These are phyloP conservation scores for Lophotis ruficrista DNA, from an alignment of 2,113 vertebrate species.

Conservation along the genomic window DNA sequence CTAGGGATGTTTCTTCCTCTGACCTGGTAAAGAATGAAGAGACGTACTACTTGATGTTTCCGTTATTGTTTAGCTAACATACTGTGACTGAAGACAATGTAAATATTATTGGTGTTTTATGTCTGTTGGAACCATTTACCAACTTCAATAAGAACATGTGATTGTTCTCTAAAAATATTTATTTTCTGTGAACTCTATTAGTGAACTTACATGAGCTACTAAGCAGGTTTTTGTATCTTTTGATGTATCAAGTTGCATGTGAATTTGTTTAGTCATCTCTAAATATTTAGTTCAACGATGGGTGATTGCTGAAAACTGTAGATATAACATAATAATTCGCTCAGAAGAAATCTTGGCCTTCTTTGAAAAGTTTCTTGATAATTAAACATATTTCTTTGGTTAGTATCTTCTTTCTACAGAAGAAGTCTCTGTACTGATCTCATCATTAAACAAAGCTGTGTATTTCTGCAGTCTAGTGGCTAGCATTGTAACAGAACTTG, in stretches of 20 bases:
- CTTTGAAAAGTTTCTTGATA: background rate
- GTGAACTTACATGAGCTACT: background rate
- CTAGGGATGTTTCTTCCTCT: background rate
- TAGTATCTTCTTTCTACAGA: background rate
- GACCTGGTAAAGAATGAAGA: background rate
- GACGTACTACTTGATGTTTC: background rate
- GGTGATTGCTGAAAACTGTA: background rate
- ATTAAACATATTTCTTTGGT: background rate
- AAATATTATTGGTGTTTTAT: background rate
- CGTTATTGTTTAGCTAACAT: background rate
- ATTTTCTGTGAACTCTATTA: background rate
- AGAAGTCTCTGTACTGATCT: background rate
- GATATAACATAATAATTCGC: background rate
- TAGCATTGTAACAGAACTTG: background rate
- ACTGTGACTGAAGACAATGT: background rate
- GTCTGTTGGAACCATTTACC: background rate
- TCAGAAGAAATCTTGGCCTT: background rate
- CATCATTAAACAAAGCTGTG: background rate
- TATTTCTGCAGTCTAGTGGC: background rate
- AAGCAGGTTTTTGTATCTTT: background rate
- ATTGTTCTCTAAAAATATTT: background rate
- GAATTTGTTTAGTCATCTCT: background rate
- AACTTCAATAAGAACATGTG: background rate
- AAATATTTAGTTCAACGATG: background rate
- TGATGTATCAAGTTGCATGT: background rate